Evolutionary conservation across 2,888 invertebrate genomes (phyloP), one percentile per base, ranked within the genome.

Genomic region (Amblyjoppa proteus): DNA sequence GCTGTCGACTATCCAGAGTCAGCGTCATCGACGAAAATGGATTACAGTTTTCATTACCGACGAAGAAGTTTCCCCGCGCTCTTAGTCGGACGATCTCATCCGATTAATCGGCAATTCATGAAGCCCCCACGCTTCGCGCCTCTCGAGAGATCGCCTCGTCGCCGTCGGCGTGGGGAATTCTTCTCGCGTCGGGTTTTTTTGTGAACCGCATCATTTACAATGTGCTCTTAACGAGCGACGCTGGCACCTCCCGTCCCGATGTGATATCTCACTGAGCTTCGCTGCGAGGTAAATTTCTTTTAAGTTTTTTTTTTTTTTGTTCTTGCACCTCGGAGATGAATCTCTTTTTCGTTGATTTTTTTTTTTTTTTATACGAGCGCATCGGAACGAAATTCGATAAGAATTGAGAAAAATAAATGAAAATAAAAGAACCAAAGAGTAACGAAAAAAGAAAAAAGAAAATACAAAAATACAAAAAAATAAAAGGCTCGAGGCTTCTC

Each of bases 51-150:
- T 45, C 16, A 5, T 13, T 16, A 45, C 16, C 45, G 16, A 45
- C 45, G 4, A 16, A 45, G 45, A 2, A 0, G 16, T 16, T 16
- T 45, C 16, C 16, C 2, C 41, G 11, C 11, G 41, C 78, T 70
- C 56, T 76, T 64, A 71, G 75, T 53, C 56, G 31, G 51, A 56
- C 75, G 81, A 85, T 66, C 58, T 82, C 68, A 64, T 31, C 73
- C 76, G 82, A 85, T 80, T 80, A 80, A 82, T 80, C 76, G 85
- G 9, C 79, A 34, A 82, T 82, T 85, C 82, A 61, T 20, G 78
- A 70, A 61, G 9, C 45, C 61, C 74, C 49, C 64, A 53, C 45
- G 28, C 78, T 45, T 51, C 81, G 56, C 66, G 38, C 61, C 45
- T 64, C 38, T 64, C 69, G 51, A 38, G 13, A 11, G 20, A 25